These are phyloP conservation scores for Dreissena polymorpha DNA, from an alignment of 1,140 invertebrate genomes.

Conservation along the genomic window DNA sequence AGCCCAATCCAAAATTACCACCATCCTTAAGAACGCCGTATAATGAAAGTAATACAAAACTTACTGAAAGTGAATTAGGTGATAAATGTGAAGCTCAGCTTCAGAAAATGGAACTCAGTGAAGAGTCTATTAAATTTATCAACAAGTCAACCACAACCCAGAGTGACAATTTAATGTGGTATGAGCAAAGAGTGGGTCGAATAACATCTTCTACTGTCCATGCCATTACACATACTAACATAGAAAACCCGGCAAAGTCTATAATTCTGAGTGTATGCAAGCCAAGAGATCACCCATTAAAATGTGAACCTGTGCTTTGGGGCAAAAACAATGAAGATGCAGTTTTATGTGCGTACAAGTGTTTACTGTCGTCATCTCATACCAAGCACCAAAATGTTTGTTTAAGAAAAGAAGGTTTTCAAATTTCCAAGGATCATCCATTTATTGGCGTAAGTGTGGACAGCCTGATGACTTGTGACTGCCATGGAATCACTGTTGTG, in stretches of 20 bases:
- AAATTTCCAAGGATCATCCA: not conserved
- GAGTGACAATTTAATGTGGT: not conserved
- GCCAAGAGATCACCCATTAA: not conserved
- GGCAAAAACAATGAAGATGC: too few species aligned
- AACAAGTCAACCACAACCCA: not conserved
- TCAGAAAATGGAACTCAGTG: not conserved
- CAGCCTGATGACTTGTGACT: not conserved
- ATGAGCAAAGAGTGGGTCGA: slow-evolving; percentile 2
- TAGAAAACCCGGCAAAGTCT: slow-evolving; percentile 15
- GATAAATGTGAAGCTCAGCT: not conserved
- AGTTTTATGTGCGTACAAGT: not conserved
- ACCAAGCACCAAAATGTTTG: not conserved
- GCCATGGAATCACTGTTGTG: not conserved
- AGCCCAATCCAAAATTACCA: not conserved
- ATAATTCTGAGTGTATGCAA: too few species aligned
- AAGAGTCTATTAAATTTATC: not conserved
- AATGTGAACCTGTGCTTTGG: too few species aligned
- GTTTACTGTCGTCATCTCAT: not conserved
- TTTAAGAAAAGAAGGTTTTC: not conserved
- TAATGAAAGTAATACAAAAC: not conserved
- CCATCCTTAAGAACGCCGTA: not conserved
- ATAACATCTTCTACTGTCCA: slow-evolving; percentile 5
- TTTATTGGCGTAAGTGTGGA: not conserved
- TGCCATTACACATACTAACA: not conserved
- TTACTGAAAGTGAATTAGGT: not conserved